Evolutionary conservation across 2,113 vertebrate species (phyloP).

Genomic region (Phodopus roborovskii): DNA sequence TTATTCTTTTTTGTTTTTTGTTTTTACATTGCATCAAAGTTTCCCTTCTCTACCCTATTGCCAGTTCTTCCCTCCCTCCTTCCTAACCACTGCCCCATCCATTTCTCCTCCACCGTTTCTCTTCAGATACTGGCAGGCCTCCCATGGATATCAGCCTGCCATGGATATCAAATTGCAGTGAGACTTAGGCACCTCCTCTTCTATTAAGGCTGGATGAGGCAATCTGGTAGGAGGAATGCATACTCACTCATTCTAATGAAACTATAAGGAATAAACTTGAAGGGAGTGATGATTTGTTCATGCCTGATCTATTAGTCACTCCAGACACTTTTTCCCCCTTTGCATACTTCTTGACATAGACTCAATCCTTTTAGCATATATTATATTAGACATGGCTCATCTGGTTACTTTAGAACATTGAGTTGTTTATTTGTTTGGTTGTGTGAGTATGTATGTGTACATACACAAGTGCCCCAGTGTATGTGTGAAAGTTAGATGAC

Average conservation of each 20-base stretch:
- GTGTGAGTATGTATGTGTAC: too few relatives aligned
- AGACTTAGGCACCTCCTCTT: neutral
- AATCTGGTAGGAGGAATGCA: neutral
- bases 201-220: neutral
- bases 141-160: neutral
- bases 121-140: neutral
- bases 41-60: neutral
- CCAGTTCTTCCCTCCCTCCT: neutral
- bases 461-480: neutral
- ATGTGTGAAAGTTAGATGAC: neutral
- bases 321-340: neutral
- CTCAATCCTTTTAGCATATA: neutral
- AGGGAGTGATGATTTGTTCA: neutral
- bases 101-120: neutral
- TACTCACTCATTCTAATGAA: neutral
- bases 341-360: neutral
- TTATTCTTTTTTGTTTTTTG: neutral
- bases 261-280: neutral
- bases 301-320: accelerated
- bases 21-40: neutral
- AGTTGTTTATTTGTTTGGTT: neutral
- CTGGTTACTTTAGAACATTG: neutral
- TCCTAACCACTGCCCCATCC: neutral
- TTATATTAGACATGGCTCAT: neutral
- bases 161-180: neutral